Evolutionary conservation across 2,113 vertebrate genomes (phyloP).

Genomic region (Lepus europaeus): DNA sequence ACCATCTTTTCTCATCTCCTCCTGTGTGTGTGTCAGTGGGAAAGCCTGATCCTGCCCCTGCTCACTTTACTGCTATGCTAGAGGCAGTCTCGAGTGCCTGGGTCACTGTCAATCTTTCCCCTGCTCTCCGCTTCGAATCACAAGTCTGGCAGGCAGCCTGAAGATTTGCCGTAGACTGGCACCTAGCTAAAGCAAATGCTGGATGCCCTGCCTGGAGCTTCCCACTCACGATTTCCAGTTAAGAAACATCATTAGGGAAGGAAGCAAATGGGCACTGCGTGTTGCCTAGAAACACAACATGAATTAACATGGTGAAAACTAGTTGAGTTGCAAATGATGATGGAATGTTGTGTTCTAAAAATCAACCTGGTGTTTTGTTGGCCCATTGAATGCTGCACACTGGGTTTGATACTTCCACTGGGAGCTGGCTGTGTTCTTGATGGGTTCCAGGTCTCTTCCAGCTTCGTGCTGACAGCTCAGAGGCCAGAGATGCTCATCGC

Average conservation of each 20-base stretch:
- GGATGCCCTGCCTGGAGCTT: background rate
- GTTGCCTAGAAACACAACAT: background rate
- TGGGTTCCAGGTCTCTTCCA: conserved; percentile 28
- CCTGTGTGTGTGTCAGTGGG: accelerated
- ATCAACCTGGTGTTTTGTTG: background rate
- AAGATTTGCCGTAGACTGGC: background rate
- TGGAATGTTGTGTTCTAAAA: background rate
- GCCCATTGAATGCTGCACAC: background rate
- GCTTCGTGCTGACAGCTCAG: background rate
- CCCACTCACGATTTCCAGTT: background rate
- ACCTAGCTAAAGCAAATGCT: background rate
- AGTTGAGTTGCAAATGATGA: background rate
- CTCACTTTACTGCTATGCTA: too few relatives aligned
- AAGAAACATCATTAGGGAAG: background rate
- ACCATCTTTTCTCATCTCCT: background rate
- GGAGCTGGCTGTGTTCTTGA: background rate
- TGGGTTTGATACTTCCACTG: background rate
- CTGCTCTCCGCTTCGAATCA: background rate
- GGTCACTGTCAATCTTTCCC: background rate
- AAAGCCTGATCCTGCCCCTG: background rate
- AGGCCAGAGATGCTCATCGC: background rate
- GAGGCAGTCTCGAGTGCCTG: background rate
- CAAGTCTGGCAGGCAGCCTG: background rate
- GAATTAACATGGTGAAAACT: background rate
- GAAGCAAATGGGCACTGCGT: background rate